Evolutionary conservation across 2,888 invertebrate genomes (phyloP).

Genomic region (Phortica magna): DNA sequence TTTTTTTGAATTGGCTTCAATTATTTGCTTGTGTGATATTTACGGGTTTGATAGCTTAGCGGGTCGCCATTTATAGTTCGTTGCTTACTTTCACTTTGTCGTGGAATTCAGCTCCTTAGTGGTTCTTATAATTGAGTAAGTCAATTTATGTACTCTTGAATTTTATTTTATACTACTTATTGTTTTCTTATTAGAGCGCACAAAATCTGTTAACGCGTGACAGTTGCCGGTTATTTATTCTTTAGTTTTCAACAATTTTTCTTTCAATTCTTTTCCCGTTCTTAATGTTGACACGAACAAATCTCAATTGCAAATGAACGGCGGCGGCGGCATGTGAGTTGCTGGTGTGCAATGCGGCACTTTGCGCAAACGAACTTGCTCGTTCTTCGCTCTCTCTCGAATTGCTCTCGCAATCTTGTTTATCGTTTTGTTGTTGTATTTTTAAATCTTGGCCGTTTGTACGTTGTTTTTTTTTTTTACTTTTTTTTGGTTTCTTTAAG

Average conservation of each 20-base stretch:
- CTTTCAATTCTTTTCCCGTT: slow-evolving; percentile 36
- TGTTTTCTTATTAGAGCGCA: slow-evolving; percentile 6
- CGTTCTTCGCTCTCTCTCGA: too few relatives aligned
- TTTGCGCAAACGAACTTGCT: too few relatives aligned
- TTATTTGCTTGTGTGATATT: slow-evolving; percentile 17
- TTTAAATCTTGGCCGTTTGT: not conserved
- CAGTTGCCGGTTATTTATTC: slow-evolving; percentile 45
- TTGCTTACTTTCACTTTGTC: slow-evolving; percentile 51
- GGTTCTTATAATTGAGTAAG: not conserved
- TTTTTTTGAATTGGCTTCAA: slow-evolving; percentile 11
- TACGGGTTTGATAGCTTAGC: not conserved
- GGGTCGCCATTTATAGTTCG: not conserved
- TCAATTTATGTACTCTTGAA: slow-evolving; percentile 35
- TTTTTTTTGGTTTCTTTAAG: too few relatives aligned
- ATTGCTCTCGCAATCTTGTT: not conserved
- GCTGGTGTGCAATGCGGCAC: too few relatives aligned
- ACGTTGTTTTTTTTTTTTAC: not conserved
- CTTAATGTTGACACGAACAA: slow-evolving; percentile 52
- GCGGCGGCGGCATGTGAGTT: too few relatives aligned
- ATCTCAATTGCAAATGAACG: slow-evolving; percentile 67
- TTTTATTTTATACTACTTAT: slow-evolving; percentile 15
- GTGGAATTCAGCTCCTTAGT: not conserved
- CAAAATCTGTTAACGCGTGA: slow-evolving; percentile 10
- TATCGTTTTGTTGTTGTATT: not conserved
- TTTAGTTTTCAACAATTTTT: slow-evolving; percentile 38